Evolutionary conservation across 2,888 invertebrate genomes (phyloP), one percentile per base, ranked within the genome.

Genomic region (Watsonalla cultraria): DNA sequence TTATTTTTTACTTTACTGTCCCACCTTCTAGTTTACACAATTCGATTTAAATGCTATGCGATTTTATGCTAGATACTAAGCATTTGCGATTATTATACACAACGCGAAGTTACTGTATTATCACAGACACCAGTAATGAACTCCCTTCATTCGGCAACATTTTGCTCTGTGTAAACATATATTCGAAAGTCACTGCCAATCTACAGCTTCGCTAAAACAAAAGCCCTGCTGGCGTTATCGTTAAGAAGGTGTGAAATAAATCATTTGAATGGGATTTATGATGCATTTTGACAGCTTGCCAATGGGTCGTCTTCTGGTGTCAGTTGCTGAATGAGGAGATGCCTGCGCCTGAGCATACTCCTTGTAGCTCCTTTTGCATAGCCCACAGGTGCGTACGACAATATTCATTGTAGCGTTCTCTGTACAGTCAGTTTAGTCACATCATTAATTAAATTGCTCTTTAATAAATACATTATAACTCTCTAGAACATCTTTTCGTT

Each of bases 241-340:
- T 53, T 42, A 47, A 52, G 45, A 51, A 24, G 46, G 45, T 52
- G 48, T 48, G 33, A 39, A 54, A 54, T 49, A 58, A 70, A 69
- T 66, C 46, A 71, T 72, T 75, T 78, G 71, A 80, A 76, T 71
- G 62, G 66, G 61, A 62, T 70, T 73, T 77, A 62, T 76, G 66
- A 64, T 77, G 61, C 64, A 58, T 73, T 70, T 80, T 74, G 78
- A 68, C 80, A 81, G 80, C 77, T 2, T 42, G 42, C 11, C 11
- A 8, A 8, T 42, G 42, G 42, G 9, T 24, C 24, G 1, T 24
- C 24, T 6, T 8, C 9, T 5, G 37, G 7, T 11, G 11, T 42
- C 42, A 42, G 42, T 2, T 42, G 42, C 42, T 5, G 42, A 8
- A 8, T 5, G 11, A 42, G 24, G 24, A 24, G 24, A 1, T 24